phyloP scores from a whole-genome alignment of 2,888 invertebrate species.

The Cerastis rubricosa region DNA sequence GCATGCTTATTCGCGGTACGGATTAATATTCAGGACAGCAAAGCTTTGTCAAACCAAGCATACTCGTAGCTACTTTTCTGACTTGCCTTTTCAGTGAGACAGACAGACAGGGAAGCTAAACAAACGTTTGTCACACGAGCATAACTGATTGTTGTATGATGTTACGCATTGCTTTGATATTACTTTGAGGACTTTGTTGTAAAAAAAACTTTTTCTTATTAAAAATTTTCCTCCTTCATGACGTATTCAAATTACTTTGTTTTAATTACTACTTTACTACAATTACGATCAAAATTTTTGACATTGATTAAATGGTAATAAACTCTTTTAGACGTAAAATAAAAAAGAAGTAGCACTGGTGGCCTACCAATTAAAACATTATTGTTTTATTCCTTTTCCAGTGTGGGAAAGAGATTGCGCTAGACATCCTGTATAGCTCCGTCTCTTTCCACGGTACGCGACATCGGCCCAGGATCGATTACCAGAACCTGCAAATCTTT shows the following conservation, averaged over 20 bases:
- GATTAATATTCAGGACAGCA: neutral
- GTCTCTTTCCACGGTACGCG: too few relatives aligned
- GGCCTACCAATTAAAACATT: too few relatives aligned
- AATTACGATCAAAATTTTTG: neutral
- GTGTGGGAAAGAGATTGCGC: too few relatives aligned
- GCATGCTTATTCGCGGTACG: neutral
- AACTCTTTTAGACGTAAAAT: neutral
- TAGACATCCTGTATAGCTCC: too few relatives aligned
- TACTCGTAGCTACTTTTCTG: slow-evolving; percentile 3
- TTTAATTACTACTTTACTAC: neutral
- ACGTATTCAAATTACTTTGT: too few relatives aligned
- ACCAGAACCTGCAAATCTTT: neutral
- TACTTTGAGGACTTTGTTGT: neutral
- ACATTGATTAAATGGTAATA: too few relatives aligned
- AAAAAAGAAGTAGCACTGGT: too few relatives aligned
- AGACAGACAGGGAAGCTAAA: neutral
- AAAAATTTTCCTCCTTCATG: too few relatives aligned
- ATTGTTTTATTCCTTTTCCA: too few relatives aligned
- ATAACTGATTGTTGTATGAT: neutral
- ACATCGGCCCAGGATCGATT: slow-evolving; percentile 1
- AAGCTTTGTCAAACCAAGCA: slow-evolving; percentile 17
- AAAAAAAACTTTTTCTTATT: too few relatives aligned
- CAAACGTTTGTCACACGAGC: neutral
- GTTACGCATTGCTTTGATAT: neutral
- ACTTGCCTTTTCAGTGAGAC: neutral